phyloP scores from a whole-genome alignment of 2,888 invertebrate species.

The Eumacrocentrus americanus region DNA sequence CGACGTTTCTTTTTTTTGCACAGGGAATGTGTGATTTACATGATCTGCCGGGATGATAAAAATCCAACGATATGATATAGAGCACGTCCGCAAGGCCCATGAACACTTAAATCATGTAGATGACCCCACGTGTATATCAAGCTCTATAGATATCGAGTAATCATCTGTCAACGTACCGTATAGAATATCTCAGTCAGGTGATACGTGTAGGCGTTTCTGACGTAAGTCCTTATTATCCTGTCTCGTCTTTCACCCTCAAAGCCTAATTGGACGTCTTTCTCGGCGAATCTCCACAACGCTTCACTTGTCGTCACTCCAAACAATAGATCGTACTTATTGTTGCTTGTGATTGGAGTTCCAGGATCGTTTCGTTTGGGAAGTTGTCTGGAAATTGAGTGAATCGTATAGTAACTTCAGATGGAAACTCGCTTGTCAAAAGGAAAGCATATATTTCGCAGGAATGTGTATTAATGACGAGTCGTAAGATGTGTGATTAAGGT shows the following conservation, averaged over 20 bases:
- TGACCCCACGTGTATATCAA: neutral
- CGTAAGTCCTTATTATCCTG: conserved; percentile 87
- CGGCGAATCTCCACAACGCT: conserved; percentile 89
- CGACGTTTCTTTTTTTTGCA: conserved; percentile 20
- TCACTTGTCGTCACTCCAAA: conserved; percentile 92
- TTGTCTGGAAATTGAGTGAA: conserved; percentile 45
- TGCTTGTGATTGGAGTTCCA: conserved; percentile 59
- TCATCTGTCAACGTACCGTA: conserved; percentile 67
- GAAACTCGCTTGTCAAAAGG: too few species aligned
- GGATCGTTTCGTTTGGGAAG: conserved; percentile 55
- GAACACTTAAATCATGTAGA: neutral
- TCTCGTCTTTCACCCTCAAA: conserved; percentile 88
- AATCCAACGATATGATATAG: neutral
- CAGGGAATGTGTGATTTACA: conserved; percentile 15
- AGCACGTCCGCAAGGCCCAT: neutral
- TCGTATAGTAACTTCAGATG: too few species aligned
- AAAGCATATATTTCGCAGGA: too few species aligned
- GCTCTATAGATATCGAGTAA: conserved; percentile 1
- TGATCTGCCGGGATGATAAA: neutral
- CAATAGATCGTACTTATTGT: conserved; percentile 78
- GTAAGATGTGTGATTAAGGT: too few species aligned
- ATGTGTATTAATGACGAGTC: too few species aligned
- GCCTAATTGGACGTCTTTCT: conserved; percentile 80
- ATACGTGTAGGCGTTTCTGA: conserved; percentile 92
- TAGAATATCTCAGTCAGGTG: conserved; percentile 96